Conservation (phyloP, 1,140 invertebrate genomes). For the Macrostomum lignano region DNA sequence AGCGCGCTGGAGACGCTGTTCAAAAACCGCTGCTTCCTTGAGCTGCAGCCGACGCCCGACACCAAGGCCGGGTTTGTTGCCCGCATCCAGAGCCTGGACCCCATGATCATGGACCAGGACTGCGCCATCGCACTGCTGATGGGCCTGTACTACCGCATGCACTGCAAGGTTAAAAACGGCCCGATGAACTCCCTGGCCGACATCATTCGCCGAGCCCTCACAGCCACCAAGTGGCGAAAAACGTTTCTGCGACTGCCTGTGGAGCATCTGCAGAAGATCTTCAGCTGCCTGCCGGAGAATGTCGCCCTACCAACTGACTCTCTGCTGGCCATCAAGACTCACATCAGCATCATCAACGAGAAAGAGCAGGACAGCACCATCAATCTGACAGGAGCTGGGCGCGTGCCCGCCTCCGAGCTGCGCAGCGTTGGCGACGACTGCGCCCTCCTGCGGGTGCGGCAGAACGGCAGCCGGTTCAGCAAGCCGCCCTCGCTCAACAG, state of each 20-base stretch:
- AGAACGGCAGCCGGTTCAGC: too few relatives aligned
- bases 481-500: too few relatives aligned
- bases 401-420: too few relatives aligned
- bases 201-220: neutral
- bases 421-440: too few relatives aligned
- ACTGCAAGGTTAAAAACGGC: neutral
- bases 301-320: too few relatives aligned
- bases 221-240: neutral
- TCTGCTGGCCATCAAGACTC: too few relatives aligned
- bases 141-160: neutral
- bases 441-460: too few relatives aligned
- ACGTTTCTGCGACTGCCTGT: neutral
- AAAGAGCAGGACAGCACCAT: too few relatives aligned
- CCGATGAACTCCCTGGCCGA: neutral
- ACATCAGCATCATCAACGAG: too few relatives aligned
- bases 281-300: too few relatives aligned
- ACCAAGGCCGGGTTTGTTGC: neutral
- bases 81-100: neutral
- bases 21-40: neutral
- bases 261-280: neutral
- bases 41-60: neutral
- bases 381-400: too few relatives aligned
- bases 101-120: too few relatives aligned
- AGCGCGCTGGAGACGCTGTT: neutral
- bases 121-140: neutral